These are phyloP conservation scores for Toxostoma redivivum DNA, from an alignment of 2,113 vertebrate genomes.

Conservation along the genomic window DNA sequence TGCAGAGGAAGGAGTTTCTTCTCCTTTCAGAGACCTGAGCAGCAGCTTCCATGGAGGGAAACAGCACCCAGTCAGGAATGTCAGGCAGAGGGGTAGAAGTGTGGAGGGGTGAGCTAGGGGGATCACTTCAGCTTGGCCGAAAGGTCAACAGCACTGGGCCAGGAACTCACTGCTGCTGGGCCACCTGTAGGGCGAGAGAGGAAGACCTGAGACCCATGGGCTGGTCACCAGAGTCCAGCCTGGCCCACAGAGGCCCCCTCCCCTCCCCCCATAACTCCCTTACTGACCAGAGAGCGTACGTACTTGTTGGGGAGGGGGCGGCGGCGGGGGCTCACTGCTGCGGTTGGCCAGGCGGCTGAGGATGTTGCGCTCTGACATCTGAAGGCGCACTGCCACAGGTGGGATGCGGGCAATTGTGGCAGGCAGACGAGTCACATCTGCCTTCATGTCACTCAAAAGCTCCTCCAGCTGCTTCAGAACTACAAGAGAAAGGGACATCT, in stretches of 20 bases:
- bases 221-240: not conserved
- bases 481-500: conserved; percentile 52
- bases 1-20: conserved; percentile 35
- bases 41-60: conserved; percentile 60
- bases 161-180: conserved; percentile 77
- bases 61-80: conserved; percentile 63
- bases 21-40: conserved; percentile 47
- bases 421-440: conserved; percentile 93
- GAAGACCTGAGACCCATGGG: not conserved
- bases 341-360: conserved; percentile 94
- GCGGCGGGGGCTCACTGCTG: conserved; percentile 85
- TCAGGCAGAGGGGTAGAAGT: conserved; percentile 64
- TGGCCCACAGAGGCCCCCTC: not conserved
- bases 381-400: conserved; percentile 91
- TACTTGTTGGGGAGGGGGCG: conserved; percentile 86
- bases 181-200: conserved; percentile 57
- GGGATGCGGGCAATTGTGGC: conserved; percentile 96
- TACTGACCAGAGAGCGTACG: not conserved
- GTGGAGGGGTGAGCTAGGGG: conserved; percentile 3
- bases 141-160: conserved; percentile 40
- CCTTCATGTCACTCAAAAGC: conserved; percentile 97
- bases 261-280: not conserved
- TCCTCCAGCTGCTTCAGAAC: conserved; percentile 99
- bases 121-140: conserved; percentile 68
- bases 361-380: conserved; percentile 98